These are phyloP conservation scores for Maccullochella peelii DNA, from an alignment of 2,113 vertebrate species.

Conservation along the genomic window DNA sequence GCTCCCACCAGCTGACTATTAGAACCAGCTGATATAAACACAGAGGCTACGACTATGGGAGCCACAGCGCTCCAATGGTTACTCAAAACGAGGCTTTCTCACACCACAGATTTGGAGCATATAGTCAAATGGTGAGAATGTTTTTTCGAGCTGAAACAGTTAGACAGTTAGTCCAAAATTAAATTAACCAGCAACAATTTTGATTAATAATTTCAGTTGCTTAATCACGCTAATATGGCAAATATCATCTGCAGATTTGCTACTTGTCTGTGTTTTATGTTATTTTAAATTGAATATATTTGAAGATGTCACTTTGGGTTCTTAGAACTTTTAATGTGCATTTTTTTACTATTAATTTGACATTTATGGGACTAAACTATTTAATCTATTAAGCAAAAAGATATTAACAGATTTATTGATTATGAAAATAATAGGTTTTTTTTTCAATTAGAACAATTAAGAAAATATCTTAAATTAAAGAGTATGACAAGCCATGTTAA, in stretches of 20 bases:
- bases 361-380: not conserved
- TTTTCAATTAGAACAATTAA: not conserved
- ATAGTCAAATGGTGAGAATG: not conserved
- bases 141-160: not conserved
- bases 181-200: not conserved
- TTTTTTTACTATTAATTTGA: not conserved
- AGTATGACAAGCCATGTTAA: not conserved
- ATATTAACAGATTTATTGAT: not conserved
- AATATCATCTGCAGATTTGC: not conserved
- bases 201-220: not conserved
- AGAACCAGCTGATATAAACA: constrained; percentile 80
- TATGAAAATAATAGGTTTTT: not conserved
- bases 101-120: constrained; percentile 13
- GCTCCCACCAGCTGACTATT: constrained; percentile 80
- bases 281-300: not conserved
- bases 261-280: not conserved
- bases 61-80: constrained; percentile 9
- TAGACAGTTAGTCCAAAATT: not conserved
- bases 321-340: not conserved
- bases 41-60: constrained; percentile 58
- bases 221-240: not conserved
- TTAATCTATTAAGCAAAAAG: not conserved
- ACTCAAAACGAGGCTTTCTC: constrained; percentile 53
- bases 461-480: not conserved
- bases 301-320: not conserved